Evolutionary conservation across 30 jellyfish, hydroid and myxozoan species (phyloP).

Genomic region (Hydractinia symbiolongicarpus): DNA sequence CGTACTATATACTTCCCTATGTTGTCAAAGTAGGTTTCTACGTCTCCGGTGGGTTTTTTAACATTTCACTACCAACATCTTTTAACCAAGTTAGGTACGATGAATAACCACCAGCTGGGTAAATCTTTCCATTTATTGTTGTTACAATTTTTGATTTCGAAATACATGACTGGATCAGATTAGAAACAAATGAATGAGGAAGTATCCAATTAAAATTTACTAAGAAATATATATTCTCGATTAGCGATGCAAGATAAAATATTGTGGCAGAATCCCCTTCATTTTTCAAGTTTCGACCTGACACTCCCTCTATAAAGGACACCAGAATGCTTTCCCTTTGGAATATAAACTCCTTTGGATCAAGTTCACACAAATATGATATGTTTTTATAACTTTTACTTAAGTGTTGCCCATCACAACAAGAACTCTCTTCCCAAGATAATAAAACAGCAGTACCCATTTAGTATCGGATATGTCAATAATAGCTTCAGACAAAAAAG

Average conservation of each 20-base stretch:
- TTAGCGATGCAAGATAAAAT: not conserved
- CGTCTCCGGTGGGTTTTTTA: not conserved
- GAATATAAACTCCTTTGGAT: too few species aligned
- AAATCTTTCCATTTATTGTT: constrained; percentile 6
- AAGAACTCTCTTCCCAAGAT: too few species aligned
- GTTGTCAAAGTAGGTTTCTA: constrained; percentile 10
- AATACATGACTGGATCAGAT: constrained; percentile 12
- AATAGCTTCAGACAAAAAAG: too few species aligned
- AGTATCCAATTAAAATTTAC: not conserved
- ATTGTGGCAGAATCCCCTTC: too few species aligned
- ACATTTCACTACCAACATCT: not conserved
- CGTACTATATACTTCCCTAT: constrained; percentile 13
- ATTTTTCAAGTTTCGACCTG: too few species aligned
- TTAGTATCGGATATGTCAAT: too few species aligned
- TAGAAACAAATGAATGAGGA: constrained; percentile 15
- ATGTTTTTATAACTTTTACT: too few species aligned
- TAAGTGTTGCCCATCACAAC: too few species aligned
- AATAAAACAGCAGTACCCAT: too few species aligned
- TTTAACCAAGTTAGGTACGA: constrained; percentile 14
- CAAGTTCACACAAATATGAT: too few species aligned
- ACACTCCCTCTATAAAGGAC: too few species aligned
- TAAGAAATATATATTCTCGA: constrained; percentile 3
- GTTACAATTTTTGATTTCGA: constrained; percentile 12
- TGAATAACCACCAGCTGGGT: constrained; percentile 14
- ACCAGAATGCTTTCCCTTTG: too few species aligned